A percentile compares a stretch with the other conserved stretches of the same genome.
These are phyloP conservation scores for Oophaga pumilio DNA, from an alignment of 2,113 vertebrate species.

Conservation along the genomic window DNA sequence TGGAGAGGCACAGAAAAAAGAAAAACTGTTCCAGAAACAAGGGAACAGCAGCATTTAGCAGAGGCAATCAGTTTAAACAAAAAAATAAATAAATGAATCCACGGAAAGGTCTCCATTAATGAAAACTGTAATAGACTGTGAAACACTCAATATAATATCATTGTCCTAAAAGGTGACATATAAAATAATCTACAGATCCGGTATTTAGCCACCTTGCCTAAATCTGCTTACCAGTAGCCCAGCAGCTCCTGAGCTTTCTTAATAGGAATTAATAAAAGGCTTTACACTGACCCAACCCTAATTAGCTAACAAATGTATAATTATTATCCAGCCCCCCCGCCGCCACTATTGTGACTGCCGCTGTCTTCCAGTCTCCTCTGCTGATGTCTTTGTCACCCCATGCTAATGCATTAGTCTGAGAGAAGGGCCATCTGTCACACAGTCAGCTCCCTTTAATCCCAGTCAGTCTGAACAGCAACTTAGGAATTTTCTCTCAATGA, in stretches of 20 bases:
- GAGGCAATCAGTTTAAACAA: too few relatives aligned
- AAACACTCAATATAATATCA: neutral
- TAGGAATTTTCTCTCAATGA: slow-evolving; percentile 50
- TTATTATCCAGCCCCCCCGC: neutral
- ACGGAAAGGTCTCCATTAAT: neutral
- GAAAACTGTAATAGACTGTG: neutral
- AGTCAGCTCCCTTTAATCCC: slow-evolving; percentile 45
- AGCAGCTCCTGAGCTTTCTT: slow-evolving; percentile 15
- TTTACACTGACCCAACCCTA: slow-evolving; percentile 38
- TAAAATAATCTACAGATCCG: neutral
- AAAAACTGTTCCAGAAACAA: too few relatives aligned
- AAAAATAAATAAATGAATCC: too few relatives aligned
- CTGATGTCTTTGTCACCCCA: slow-evolving; percentile 44
- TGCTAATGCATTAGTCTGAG: slow-evolving; percentile 31
- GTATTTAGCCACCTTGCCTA: slow-evolving; percentile 1
- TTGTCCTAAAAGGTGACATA: neutral
- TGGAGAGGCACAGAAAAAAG: too few relatives aligned
- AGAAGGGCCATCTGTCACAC: slow-evolving; percentile 7
- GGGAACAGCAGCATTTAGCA: too few relatives aligned
- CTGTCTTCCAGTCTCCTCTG: slow-evolving; percentile 9
- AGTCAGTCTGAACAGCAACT: slow-evolving; percentile 47
- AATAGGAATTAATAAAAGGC: slow-evolving; percentile 31
- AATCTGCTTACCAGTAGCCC: slow-evolving; percentile 30
- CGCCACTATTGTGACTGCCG: neutral
- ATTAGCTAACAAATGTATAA: slow-evolving; percentile 41